Evolutionary conservation across 2,888 invertebrate genomes (phyloP), one percentile per base, ranked within the genome.

Genomic region (Protophormia terraenovae): DNA sequence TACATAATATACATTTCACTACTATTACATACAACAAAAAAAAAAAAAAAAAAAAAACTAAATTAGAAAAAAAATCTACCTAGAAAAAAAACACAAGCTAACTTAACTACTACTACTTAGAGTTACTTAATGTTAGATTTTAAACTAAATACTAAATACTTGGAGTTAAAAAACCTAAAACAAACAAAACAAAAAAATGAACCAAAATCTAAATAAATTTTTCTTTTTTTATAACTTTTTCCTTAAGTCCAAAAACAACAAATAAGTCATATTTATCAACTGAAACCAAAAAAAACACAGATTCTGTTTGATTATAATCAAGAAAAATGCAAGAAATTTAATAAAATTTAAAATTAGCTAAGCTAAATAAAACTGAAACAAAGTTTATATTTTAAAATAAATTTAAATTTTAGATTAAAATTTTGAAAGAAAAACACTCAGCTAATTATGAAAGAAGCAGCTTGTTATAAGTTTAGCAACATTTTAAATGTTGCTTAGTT

Each of bases 51-150:
- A 35, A 32, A 41, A 41, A n/a, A n/a, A n/a, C n/a, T n/a, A 29
- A 22, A 19, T 24, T n/a, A 64, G 27, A 41, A 27, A 27, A 47
- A 45, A 16, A 19, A 64, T n/a, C 64, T 69, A 58, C 24, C 62
- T 78, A 72, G 32, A 62, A 47, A 69, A 76, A 77, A 72, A 82
- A 77, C 72, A 78, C 72, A 83, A 83, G 72, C 78, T 79, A 73
- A 79, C 45, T 60, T 73, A 84, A 71, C 79, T 80, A 45, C 62
- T 50, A 77, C 71, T 76, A 80, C 66, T 77, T 83, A 83, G 76
- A 64, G 82, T 83, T 77, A 83, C 77, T 83, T 77, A 83, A 83
- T 66, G 71, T 77, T 82, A 82, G 82, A 82, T 71, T 83, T 83
- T 53, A 71, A 58, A 55, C 47, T 83, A 58, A 76, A 82, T 29